A percentile compares a stretch with the other conserved stretches of the same genome.
phyloP scores from a whole-genome alignment of 2,888 invertebrate genomes.

The Campoplex nolae region DNA sequence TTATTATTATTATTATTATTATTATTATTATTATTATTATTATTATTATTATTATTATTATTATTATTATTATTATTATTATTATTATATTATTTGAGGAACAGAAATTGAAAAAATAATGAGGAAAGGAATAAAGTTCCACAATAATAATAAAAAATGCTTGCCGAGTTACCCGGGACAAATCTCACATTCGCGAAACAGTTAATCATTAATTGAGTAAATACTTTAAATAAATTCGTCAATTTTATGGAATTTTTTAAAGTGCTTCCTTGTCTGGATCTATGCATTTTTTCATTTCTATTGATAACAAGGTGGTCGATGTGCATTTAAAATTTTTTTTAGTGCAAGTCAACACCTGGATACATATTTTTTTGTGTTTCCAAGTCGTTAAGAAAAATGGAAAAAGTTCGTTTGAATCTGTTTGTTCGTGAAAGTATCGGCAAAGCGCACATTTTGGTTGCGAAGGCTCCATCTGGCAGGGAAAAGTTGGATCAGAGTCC shows the following conservation, averaged over 20 bases:
- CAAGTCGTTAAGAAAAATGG: not conserved
- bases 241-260: not conserved
- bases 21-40: too few relatives aligned
- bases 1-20: slow-evolving; percentile 35
- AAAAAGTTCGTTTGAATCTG: not conserved
- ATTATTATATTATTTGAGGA: not conserved
- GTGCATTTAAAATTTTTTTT: not conserved
- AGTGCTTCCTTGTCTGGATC: not conserved
- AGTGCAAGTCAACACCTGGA: not conserved
- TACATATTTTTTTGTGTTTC: not conserved
- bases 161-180: too few relatives aligned
- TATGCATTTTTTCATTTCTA: too few relatives aligned
- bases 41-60: too few relatives aligned
- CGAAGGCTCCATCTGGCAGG: slow-evolving; percentile 25
- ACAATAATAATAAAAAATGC: too few relatives aligned
- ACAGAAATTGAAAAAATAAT: too few relatives aligned
- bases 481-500: not conserved
- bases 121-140: not conserved
- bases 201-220: not conserved
- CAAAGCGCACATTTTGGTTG: not conserved
- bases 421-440: not conserved
- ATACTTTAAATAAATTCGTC: not conserved
- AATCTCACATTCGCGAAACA: not conserved
- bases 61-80: too few relatives aligned
- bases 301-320: too few relatives aligned